Conservation (phyloP, 2,888 invertebrate genomes). For the Drosophila kanekoi region DNA sequence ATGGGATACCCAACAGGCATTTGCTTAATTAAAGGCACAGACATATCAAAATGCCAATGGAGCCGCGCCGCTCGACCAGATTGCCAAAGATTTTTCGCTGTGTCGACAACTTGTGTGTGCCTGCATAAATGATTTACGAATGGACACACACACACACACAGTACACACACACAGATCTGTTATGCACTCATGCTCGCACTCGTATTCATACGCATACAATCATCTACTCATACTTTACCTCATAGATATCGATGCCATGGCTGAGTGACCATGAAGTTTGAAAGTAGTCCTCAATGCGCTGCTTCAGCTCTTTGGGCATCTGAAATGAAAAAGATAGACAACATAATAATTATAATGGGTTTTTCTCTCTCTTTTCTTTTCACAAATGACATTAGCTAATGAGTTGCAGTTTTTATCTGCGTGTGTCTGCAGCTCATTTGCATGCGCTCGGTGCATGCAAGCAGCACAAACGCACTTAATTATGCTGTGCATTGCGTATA, state of each 20-base stretch:
- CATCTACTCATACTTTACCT: constrained; percentile 87
- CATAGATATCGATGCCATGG: constrained; percentile 98
- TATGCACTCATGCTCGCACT: constrained; percentile 13
- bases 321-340: constrained; percentile 48
- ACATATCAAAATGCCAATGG: constrained; percentile 53
- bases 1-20: constrained; percentile 54
- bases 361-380: background rate
- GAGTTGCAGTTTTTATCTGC: constrained; percentile 7
- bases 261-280: constrained; percentile 99
- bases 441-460: constrained; percentile 44
- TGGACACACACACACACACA: constrained; percentile 4
- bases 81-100: constrained; percentile 47
- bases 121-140: constrained; percentile 35
- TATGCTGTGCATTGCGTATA: constrained; percentile 45
- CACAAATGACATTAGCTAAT: constrained; percentile 12
- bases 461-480: constrained; percentile 73
- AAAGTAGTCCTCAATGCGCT: constrained; percentile 98
- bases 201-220: constrained; percentile 13
- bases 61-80: constrained; percentile 15
- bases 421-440: constrained; percentile 38
- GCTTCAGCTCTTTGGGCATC: constrained; percentile 97
- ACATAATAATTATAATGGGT: constrained; percentile 31
- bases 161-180: background rate
- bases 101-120: constrained; percentile 59
- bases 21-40: constrained; percentile 76